Conservation (phyloP, 1,140 invertebrate genomes). For the Palaemon carinicauda region DNA sequence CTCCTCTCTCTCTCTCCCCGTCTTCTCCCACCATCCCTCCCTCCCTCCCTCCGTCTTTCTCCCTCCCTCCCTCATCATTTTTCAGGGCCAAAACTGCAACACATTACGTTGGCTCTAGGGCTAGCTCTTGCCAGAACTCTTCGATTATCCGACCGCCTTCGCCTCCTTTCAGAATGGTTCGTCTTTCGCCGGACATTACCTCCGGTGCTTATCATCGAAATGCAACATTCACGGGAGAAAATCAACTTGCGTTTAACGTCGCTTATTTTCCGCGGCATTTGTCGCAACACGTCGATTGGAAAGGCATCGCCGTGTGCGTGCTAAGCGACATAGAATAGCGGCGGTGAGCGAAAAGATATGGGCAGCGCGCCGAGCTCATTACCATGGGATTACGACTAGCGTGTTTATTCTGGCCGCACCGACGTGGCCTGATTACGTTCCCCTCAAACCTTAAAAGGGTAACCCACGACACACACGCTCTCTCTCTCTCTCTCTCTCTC, state of each 20-base stretch:
- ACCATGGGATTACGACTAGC: conserved; percentile 20
- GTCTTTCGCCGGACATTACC: neutral
- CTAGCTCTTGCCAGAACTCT: neutral
- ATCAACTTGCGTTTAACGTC: no score
- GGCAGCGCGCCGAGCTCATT: conserved; percentile 22
- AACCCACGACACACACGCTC: no score
- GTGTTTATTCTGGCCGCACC: neutral
- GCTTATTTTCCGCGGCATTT: no score
- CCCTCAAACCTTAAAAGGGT: neutral
- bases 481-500: no score
- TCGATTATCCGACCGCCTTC: neutral
- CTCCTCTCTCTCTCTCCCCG: neutral
- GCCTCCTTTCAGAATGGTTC: neutral
- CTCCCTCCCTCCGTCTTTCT: neutral
- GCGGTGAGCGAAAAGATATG: neutral
- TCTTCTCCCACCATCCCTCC: conserved; percentile 17
- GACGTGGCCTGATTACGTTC: neutral
- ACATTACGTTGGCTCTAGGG: conserved; percentile 42
- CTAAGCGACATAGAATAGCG: no score
- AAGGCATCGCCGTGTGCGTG: neutral
- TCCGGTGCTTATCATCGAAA: neutral
- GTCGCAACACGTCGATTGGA: neutral
- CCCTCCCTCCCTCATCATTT: conserved; percentile 36
- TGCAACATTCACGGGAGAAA: no score
- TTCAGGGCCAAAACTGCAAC: conserved; percentile 46